Conservation (phyloP, 2,888 invertebrate species). For the Plebejus anna region DNA sequence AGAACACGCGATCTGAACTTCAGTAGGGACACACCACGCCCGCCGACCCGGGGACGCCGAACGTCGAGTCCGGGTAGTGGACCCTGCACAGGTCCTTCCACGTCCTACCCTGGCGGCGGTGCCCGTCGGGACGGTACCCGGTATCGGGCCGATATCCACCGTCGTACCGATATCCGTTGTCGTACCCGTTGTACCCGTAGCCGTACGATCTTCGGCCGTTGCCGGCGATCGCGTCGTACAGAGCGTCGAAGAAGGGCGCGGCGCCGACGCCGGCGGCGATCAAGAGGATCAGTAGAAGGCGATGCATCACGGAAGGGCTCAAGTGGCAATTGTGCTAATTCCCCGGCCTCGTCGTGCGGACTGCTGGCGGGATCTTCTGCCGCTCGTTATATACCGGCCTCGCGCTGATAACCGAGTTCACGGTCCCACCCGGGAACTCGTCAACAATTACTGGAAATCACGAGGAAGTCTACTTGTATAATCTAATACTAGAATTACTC, state of each 20-base stretch:
- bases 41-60: slow-evolving; percentile 71
- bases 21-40: slow-evolving; percentile 83
- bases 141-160: slow-evolving; percentile 43
- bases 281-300: slow-evolving; percentile 49
- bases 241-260: slow-evolving; percentile 71
- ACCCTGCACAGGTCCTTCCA: slow-evolving; percentile 86
- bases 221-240: slow-evolving; percentile 69
- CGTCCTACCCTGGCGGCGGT: slow-evolving; percentile 65
- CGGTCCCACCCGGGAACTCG: slow-evolving; percentile 68
- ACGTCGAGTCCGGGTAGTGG: slow-evolving; percentile 78
- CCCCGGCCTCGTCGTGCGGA: slow-evolving; percentile 65
- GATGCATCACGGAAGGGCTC: slow-evolving; percentile 70
- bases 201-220: slow-evolving; percentile 64
- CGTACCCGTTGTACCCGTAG: slow-evolving; percentile 53
- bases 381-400: slow-evolving; percentile 74
- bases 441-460: slow-evolving; percentile 37
- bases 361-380: slow-evolving; percentile 70
- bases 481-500: background rate
- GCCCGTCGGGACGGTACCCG: slow-evolving; percentile 38
- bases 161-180: slow-evolving; percentile 46
- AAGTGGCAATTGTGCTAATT: slow-evolving; percentile 66
- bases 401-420: slow-evolving; percentile 71
- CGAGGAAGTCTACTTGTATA: slow-evolving; percentile 11
- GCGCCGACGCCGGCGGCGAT: slow-evolving; percentile 51
- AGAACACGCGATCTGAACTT: slow-evolving; percentile 78